These are phyloP conservation scores for Epinotia nisella DNA, from an alignment of 2,888 invertebrate species.

Conservation along the genomic window DNA sequence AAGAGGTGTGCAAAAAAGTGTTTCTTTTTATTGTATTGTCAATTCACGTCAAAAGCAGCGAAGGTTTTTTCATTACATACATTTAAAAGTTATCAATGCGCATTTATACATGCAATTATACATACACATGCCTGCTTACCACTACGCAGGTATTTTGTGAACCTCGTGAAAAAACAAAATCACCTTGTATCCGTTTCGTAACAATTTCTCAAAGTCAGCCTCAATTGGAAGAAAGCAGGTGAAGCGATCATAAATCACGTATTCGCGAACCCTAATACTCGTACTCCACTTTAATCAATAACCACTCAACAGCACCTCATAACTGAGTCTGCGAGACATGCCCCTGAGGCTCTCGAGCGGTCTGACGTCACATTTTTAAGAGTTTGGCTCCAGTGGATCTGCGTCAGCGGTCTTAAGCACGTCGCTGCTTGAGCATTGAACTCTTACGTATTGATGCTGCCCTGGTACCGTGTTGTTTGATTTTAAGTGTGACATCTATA, in stretches of 20 bases:
- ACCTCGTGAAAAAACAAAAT: neutral
- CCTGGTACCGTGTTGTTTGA: conserved; percentile 14
- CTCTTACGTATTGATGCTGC: conserved; percentile 32
- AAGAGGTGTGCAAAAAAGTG: no score
- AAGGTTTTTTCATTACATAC: no score
- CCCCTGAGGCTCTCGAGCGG: conserved; percentile 58
- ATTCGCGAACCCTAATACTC: conserved; percentile 49
- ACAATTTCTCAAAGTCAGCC: conserved; percentile 15
- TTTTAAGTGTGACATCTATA: neutral
- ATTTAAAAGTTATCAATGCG: no score
- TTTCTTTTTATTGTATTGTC: no score
- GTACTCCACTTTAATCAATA: conserved; percentile 69
- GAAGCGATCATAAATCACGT: conserved; percentile 22
- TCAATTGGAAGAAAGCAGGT: conserved; percentile 16
- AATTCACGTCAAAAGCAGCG: no score
- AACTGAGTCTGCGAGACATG: conserved; percentile 69
- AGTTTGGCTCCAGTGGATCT: conserved; percentile 67
- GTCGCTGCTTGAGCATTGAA: conserved; percentile 20
- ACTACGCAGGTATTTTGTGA: no score
- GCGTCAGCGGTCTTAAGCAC: conserved; percentile 64
- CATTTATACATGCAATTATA: no score
- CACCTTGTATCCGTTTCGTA: neutral
- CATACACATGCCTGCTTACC: no score
- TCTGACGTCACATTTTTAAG: conserved; percentile 63
- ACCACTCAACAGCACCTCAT: conserved; percentile 57